A percentile compares a stretch with the other conserved stretches of the same genome.
Evolutionary conservation across 2,797 vertebrate species (phyloP).

Genomic region (Lagocephalus sceleratus): DNA sequence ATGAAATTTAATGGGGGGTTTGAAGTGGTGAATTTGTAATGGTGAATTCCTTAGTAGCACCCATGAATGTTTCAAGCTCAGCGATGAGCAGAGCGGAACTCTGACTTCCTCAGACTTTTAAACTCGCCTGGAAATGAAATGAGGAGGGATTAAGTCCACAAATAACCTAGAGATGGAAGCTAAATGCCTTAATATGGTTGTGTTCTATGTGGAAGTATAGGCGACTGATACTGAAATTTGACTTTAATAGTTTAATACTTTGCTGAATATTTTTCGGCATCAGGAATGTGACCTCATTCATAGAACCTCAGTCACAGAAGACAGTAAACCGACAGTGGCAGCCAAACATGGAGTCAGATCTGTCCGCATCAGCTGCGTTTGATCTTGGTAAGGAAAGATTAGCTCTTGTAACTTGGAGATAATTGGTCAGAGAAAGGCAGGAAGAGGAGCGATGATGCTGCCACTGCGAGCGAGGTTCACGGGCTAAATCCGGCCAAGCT

Average conservation of each 20-base stretch:
- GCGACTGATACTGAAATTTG: too few species aligned
- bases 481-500: constrained; percentile 39
- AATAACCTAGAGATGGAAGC: constrained; percentile 10
- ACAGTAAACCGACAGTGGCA: too few species aligned
- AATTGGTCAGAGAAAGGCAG: constrained; percentile 14
- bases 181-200: constrained; percentile 26
- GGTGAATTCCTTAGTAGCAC: constrained; percentile 21
- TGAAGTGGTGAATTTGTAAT: constrained; percentile 25
- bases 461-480: constrained; percentile 21
- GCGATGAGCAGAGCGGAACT: constrained; percentile 16
- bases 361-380: too few species aligned
- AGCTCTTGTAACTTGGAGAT: constrained; percentile 26
- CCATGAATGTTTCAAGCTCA: constrained; percentile 36
- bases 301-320: too few species aligned
- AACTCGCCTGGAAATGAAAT: constrained; percentile 29
- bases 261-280: too few species aligned
- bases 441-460: constrained; percentile 27
- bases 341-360: too few species aligned
- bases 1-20: constrained; percentile 26
- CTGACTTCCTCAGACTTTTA: constrained; percentile 17
- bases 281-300: too few species aligned
- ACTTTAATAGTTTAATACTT: too few species aligned
- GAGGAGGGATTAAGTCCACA: constrained; percentile 22
- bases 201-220: constrained; percentile 32
- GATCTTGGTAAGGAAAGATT: background rate